Percentiles rank a stretch among this genome's conserved stretches.
phyloP scores from a whole-genome alignment of 1,140 invertebrate species.

The Amyelois transitella region DNA sequence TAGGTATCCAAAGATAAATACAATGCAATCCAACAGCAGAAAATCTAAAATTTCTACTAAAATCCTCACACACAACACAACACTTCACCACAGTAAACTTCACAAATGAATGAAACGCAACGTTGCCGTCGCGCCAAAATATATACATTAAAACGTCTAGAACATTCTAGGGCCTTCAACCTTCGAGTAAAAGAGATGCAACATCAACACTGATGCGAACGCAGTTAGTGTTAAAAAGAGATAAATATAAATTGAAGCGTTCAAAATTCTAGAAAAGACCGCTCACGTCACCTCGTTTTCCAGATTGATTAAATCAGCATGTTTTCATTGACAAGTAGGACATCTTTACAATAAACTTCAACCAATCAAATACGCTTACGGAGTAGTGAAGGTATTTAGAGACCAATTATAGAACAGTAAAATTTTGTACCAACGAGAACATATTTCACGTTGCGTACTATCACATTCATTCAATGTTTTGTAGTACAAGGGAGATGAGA shows the following conservation, averaged over 20 bases:
- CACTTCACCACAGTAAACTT: constrained; percentile 58
- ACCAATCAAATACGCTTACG: neutral
- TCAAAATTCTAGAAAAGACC: constrained; percentile 34
- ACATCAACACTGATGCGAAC: constrained; percentile 20
- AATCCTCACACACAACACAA: constrained; percentile 50
- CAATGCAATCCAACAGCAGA: constrained; percentile 32
- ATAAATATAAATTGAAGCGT: constrained; percentile 59
- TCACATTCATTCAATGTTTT: neutral
- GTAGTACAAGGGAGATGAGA: neutral
- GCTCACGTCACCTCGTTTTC: constrained; percentile 37
- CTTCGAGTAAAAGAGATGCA: constrained; percentile 40
- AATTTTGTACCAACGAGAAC: neutral
- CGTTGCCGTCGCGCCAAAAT: constrained; percentile 67
- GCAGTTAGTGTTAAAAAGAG: constrained; percentile 39
- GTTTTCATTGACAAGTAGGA: constrained; percentile 25
- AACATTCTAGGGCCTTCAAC: constrained; percentile 73
- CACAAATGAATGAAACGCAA: constrained; percentile 69
- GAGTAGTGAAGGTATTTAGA: neutral
- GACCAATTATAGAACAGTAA: neutral
- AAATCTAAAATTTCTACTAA: constrained; percentile 7
- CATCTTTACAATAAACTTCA: neutral
- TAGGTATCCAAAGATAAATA: constrained; percentile 29
- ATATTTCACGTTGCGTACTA: neutral
- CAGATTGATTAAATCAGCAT: constrained; percentile 23
- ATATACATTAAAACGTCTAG: constrained; percentile 75